Evolutionary conservation across 2,113 vertebrate species (phyloP), one percentile per base, ranked within the genome.

Genomic region (Archilochus colubris): DNA sequence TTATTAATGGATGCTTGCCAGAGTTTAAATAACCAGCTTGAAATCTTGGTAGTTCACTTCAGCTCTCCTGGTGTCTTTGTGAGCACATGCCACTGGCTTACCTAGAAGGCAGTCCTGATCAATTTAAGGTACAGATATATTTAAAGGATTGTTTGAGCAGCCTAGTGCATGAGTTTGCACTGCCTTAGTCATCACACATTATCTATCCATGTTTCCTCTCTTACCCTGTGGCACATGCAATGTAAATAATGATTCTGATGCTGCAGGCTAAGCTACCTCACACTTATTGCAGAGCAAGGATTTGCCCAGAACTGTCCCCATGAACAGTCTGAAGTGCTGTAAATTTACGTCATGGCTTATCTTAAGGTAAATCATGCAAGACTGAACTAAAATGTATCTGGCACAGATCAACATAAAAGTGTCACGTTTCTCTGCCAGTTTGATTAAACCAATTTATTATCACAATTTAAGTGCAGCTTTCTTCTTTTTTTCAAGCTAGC

Each of bases 371-470:
- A 84, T 75, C 31, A 53, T 57, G 50, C 59, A 55, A 91, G 69
- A 81, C 18, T 67, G 55, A 90, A 72, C 48, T 84, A 53, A 83
- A 89, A 72, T n/a, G 9, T 31, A 76, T 86, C 76, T 95, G 86
- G 76, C 40, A 85, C 21, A 66, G 43, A 91, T 54, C 1, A 1
- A 82, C 67, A 54, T 67, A 66, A 76, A 93, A 89, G 61, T 64
- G 61, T 75, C 81, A 36, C 7, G 46, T 69, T 93, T 82, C 50
- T 55, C 54, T 86, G 55, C 75, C 43, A 61, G 67, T 73, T 88
- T 83, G 63, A 88, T 80, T 91, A 86, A 85, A 90, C 43, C 43
- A 51, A 23, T 86, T 89, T 89, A 89, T 76, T 54, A 88, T 24
- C 33, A 66, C 20, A 88, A 62, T 80, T 76, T 69, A 82, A 73